Evolutionary conservation across 2,113 vertebrate species (phyloP).

Genomic region (Willisornis vidua): DNA sequence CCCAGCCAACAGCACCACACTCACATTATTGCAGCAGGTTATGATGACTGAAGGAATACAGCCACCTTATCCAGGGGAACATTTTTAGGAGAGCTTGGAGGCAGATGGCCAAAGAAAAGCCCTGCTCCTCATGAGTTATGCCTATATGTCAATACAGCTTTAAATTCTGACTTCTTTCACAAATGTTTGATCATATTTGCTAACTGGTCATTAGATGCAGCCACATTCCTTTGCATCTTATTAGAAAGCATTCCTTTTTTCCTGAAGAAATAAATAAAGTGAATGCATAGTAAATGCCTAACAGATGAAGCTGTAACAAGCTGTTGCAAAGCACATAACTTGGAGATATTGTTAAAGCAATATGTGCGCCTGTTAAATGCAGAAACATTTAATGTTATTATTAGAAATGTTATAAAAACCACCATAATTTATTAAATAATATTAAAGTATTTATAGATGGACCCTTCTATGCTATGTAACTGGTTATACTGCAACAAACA

Average conservation of each 20-base stretch:
- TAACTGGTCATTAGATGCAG: constrained; percentile 66
- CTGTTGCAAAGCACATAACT: constrained; percentile 62
- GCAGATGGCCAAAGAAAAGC: constrained; percentile 37
- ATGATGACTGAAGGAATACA: background rate
- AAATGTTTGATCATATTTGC: constrained; percentile 43
- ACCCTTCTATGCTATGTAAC: constrained; percentile 24
- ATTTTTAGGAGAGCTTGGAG: constrained; percentile 27
- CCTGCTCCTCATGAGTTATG: constrained; percentile 46
- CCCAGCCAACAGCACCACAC: background rate
- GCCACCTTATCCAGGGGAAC: background rate
- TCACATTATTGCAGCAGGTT: background rate
- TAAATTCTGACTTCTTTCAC: constrained; percentile 40
- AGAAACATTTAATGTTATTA: constrained; percentile 71
- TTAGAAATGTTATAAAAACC: constrained; percentile 64
- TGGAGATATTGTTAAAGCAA: constrained; percentile 74
- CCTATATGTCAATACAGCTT: constrained; percentile 62
- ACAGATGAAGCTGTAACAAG: constrained; percentile 74
- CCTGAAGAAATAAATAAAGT: constrained; percentile 20
- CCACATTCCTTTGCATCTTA: constrained; percentile 62
- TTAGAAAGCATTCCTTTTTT: constrained; percentile 58
- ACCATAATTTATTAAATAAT: constrained; percentile 72
- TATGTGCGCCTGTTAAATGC: constrained; percentile 66
- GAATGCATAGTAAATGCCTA: constrained; percentile 71
- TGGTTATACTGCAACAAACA: constrained; percentile 14
- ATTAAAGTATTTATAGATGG: constrained; percentile 67